phyloP scores from a whole-genome alignment of 2,797 vertebrate genomes.

The Petrocephalus schoutedeni region DNA sequence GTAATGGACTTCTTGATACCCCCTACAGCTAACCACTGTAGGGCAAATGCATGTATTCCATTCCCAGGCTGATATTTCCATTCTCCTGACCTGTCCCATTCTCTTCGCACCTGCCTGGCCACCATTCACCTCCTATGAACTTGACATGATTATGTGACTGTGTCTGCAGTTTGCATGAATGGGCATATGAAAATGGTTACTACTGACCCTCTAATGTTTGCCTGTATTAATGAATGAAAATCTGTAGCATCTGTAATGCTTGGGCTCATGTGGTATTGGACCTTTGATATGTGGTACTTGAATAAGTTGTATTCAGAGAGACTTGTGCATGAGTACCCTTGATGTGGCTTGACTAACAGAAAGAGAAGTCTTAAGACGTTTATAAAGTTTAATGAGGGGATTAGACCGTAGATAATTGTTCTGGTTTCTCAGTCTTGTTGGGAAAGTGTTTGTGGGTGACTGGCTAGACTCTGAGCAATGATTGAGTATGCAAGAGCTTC shows the following conservation, averaged over 20 bases:
- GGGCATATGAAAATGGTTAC: neutral
- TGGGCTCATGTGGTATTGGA: neutral
- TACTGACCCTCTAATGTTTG: neutral
- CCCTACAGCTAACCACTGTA: neutral
- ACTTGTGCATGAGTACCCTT: neutral
- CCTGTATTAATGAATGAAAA: slow-evolving; percentile 4
- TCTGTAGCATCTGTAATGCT: neutral
- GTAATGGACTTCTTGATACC: neutral
- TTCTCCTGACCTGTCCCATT: neutral
- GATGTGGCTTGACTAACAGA: neutral
- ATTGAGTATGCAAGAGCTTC: neutral
- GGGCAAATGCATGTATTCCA: neutral
- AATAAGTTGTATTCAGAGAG: neutral
- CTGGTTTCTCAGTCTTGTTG: neutral
- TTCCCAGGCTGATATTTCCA: neutral
- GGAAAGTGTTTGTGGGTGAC: neutral
- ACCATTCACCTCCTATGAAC: slow-evolving; percentile 2
- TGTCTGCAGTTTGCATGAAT: slow-evolving; percentile 5
- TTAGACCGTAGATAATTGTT: neutral
- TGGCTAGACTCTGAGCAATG: neutral
- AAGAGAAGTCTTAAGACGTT: neutral
- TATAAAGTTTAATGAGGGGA: neutral
- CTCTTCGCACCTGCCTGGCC: slow-evolving; percentile 27
- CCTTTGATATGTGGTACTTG: neutral
- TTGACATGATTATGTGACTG: neutral